These are phyloP conservation scores for Cheirogaleus major DNA, from an alignment of 2,797 vertebrate species.

Conservation along the genomic window DNA sequence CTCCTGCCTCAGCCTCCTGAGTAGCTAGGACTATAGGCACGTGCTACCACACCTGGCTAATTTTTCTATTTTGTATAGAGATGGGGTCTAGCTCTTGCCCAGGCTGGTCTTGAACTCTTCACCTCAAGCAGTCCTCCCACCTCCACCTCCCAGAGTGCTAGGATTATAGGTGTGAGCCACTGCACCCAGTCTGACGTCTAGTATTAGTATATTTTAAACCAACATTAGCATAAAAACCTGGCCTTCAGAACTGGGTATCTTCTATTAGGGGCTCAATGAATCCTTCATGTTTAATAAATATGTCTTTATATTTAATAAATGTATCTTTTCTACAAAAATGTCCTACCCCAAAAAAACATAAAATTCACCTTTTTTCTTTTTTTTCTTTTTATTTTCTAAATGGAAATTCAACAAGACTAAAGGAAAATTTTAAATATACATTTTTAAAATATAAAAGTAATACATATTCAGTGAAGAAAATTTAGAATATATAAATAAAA, in stretches of 20 bases:
- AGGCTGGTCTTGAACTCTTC: too few species aligned
- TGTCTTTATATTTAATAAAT: neutral
- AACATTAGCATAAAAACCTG: neutral
- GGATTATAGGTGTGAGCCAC: too few species aligned
- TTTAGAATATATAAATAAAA: neutral
- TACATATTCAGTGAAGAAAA: neutral
- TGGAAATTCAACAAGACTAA: neutral
- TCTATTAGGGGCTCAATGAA: neutral
- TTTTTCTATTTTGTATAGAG: too few species aligned
- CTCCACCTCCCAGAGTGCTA: too few species aligned
- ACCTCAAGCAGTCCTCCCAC: too few species aligned
- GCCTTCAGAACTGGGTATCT: neutral
- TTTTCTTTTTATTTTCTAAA: neutral
- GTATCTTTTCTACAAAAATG: slow-evolving; percentile 12
- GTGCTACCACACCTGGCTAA: too few species aligned
- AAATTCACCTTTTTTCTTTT: neutral
- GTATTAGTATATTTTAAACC: neutral
- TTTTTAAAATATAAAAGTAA: slow-evolving; percentile 2
- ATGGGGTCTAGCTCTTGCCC: too few species aligned
- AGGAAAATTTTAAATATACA: neutral
- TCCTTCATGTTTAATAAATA: neutral
- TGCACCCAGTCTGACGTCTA: too few species aligned
- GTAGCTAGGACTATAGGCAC: too few species aligned
- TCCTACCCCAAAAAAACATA: neutral
- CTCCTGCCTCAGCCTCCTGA: too few species aligned